Evolutionary conservation across 2,113 vertebrate species (phyloP).

Genomic region (Petroica traversi): DNA sequence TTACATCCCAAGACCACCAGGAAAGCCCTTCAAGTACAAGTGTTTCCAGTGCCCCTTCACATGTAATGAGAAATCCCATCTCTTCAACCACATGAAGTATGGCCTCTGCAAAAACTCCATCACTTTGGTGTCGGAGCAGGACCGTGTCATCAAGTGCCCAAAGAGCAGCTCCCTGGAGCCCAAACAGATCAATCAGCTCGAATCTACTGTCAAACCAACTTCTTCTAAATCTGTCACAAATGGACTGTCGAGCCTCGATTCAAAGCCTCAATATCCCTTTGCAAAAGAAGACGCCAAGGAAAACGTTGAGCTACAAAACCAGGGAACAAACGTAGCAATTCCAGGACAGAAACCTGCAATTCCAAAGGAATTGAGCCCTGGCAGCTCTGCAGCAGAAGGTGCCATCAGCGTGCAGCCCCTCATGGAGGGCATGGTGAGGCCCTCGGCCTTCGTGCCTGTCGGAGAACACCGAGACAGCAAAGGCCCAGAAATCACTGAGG

Average conservation of each 20-base stretch:
- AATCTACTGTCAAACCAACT: slow-evolving; percentile 36
- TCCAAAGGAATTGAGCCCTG: slow-evolving; percentile 42
- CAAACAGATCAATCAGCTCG: slow-evolving; percentile 63
- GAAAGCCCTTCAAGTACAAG: slow-evolving; percentile 98
- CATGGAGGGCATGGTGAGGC: slow-evolving; percentile 65
- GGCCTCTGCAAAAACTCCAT: slow-evolving; percentile 97
- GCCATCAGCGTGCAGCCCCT: slow-evolving; percentile 22
- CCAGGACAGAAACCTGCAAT: slow-evolving; percentile 52
- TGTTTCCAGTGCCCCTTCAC: slow-evolving; percentile 99
- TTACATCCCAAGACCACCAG: slow-evolving; percentile 93
- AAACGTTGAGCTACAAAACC: slow-evolving; percentile 56
- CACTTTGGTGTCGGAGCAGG: slow-evolving; percentile 88
- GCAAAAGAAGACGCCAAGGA: slow-evolving; percentile 74
- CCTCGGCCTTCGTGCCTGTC: slow-evolving; percentile 85
- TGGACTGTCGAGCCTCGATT: slow-evolving; percentile 39
- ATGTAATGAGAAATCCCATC: slow-evolving; percentile 97
- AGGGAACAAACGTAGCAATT: slow-evolving; percentile 3
- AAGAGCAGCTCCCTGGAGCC: slow-evolving; percentile 59
- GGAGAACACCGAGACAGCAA: slow-evolving; percentile 74
- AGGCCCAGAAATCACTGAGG: slow-evolving; percentile 57
- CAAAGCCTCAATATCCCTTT: slow-evolving; percentile 66
- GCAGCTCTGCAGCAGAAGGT: slow-evolving; percentile 8
- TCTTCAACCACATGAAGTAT: slow-evolving; percentile 99
- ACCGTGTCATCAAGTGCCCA: slow-evolving; percentile 73
- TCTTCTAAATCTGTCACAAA: slow-evolving; percentile 53